phyloP scores from a whole-genome alignment of 2,113 vertebrate genomes.

The Riparia riparia region DNA sequence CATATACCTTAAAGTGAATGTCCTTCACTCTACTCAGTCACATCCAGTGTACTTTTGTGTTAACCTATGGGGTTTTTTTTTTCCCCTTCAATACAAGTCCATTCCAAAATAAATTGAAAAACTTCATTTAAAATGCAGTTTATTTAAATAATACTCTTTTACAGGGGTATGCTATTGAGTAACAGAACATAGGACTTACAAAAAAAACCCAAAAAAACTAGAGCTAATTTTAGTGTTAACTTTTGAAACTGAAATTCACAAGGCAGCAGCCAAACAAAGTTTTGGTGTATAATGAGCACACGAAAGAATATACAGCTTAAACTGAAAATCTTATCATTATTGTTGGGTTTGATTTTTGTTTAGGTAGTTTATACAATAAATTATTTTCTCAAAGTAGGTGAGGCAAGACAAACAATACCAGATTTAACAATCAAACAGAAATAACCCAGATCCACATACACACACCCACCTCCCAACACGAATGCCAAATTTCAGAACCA shows the following conservation, averaged over 20 bases:
- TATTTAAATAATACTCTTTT: not conserved
- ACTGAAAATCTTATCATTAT: not conserved
- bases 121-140: not conserved
- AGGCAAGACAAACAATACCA: not conserved
- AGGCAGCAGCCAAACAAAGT: not conserved
- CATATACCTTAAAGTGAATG: not conserved
- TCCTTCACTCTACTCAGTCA: not conserved
- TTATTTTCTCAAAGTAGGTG: not conserved
- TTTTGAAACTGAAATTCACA: not conserved
- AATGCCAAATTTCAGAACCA: not conserved
- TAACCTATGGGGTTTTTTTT: not conserved
- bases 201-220: not conserved
- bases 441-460: not conserved
- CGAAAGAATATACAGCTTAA: not conserved
- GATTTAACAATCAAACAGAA: not conserved
- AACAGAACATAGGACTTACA: not conserved
- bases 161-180: not conserved
- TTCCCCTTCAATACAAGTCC: accelerated
- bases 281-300: not conserved
- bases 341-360: not conserved
- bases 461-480: not conserved
- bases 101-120: not conserved
- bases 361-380: not conserved
- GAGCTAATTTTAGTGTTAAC: not conserved
- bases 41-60: not conserved